A percentile compares a stretch with the other conserved stretches of the same genome.
These are phyloP conservation scores for Eumerus sabulonum DNA, from an alignment of 2,888 invertebrate genomes.

Conservation along the genomic window DNA sequence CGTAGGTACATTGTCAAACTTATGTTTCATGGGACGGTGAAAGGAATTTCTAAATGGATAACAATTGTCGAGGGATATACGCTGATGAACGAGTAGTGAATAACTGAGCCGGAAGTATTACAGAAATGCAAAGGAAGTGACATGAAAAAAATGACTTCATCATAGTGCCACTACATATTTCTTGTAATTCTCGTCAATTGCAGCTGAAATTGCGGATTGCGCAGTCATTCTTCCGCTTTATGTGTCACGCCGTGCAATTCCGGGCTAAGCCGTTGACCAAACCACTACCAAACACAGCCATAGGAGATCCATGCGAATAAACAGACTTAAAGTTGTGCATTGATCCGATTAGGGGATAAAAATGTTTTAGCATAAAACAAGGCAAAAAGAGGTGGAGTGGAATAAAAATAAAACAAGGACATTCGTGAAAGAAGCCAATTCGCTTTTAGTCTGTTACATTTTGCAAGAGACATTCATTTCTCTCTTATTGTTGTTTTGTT, in stretches of 20 bases:
- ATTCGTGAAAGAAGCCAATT: conserved; percentile 49
- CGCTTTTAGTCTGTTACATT: conserved; percentile 19
- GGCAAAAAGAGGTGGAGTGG: conserved; percentile 23
- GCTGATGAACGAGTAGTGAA: conserved; percentile 39
- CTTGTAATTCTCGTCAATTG: conserved; percentile 55
- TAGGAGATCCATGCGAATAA: conserved; percentile 10
- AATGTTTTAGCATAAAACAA: conserved; percentile 65
- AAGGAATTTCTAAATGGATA: conserved; percentile 30
- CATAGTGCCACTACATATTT: conserved; percentile 42
- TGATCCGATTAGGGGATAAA: conserved; percentile 61
- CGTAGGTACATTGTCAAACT: neutral
- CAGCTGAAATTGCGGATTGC: conserved; percentile 56
- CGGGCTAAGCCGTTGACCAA: neutral
- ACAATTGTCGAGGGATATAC: conserved; percentile 48
- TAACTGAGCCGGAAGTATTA: too few relatives aligned
- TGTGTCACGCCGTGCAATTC: conserved; percentile 41
- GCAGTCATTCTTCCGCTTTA: conserved; percentile 55
- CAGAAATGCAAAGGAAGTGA: conserved; percentile 1
- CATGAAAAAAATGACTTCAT: conserved; percentile 29
- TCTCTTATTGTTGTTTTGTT: conserved; percentile 16
- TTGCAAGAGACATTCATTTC: neutral
- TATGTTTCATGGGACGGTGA: conserved; percentile 21
- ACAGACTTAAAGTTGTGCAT: conserved; percentile 50
- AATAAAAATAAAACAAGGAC: conserved; percentile 38
- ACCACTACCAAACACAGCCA: too few relatives aligned